These are phyloP conservation scores for Macropis europaea DNA, from an alignment of 2,888 invertebrate genomes.

Conservation along the genomic window DNA sequence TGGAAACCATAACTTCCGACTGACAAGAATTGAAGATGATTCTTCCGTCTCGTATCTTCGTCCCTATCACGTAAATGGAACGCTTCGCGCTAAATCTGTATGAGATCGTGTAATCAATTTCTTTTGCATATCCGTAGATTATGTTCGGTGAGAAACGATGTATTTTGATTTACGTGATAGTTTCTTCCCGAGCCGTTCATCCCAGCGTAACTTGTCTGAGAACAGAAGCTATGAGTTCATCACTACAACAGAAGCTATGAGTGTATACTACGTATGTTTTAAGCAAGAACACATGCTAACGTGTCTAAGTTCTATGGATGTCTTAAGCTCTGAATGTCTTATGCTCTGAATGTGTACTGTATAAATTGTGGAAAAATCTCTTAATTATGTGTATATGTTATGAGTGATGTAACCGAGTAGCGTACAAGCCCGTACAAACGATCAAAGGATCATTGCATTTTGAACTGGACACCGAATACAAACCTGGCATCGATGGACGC, in stretches of 20 bases:
- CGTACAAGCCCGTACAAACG: background rate
- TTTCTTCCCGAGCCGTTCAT: background rate
- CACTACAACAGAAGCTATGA: too few species aligned
- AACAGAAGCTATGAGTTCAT: too few species aligned
- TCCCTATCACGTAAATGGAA: background rate
- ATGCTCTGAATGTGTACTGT: background rate
- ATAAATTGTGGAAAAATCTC: background rate
- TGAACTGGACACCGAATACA: conserved; percentile 22
- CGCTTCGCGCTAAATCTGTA: background rate
- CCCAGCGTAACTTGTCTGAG: too few species aligned
- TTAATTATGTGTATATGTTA: conserved; percentile 16
- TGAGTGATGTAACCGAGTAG: background rate
- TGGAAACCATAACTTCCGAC: conserved; percentile 51
- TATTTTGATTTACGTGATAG: conserved; percentile 29
- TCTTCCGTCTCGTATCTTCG: conserved; percentile 8
- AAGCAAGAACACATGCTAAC: too few species aligned
- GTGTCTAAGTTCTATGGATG: background rate
- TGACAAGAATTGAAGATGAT: conserved; percentile 15
- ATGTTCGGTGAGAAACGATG: conserved; percentile 7
- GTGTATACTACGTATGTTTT: too few species aligned
- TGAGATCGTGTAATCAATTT: background rate
- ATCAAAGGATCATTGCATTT: conserved; percentile 9
- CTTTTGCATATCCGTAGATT: conserved; percentile 3
- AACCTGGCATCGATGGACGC: conserved; percentile 9
- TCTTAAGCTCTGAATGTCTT: background rate